Evolutionary conservation across 2,113 vertebrate species (phyloP).

Genomic region (Phasianus colchicus): DNA sequence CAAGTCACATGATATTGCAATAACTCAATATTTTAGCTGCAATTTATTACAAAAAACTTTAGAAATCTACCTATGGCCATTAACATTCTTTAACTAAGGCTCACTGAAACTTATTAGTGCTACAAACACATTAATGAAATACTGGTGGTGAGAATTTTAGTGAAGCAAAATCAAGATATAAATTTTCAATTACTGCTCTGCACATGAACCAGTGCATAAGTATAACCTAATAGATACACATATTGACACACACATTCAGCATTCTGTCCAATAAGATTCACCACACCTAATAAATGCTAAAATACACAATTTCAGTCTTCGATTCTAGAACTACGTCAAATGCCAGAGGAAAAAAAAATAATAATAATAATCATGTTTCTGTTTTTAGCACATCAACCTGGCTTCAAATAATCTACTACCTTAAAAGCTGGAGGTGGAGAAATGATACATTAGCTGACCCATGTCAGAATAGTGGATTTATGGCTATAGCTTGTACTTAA

Average conservation of each 20-base stretch:
- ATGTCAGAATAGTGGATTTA: background rate
- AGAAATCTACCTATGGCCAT: background rate
- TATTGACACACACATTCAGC: conserved; percentile 15
- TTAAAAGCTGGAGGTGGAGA: background rate
- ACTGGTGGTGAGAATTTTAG: conserved; percentile 16
- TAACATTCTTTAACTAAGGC: background rate
- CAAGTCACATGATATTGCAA: background rate
- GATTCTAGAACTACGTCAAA: background rate
- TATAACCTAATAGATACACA: background rate
- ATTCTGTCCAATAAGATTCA: background rate
- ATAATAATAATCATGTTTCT: background rate
- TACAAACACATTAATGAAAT: conserved; percentile 35
- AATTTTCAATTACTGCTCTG: conserved; percentile 14
- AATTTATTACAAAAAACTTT: conserved; percentile 14
- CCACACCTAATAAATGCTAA: background rate
- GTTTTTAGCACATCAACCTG: background rate
- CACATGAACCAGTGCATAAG: background rate
- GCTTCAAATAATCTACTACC: background rate
- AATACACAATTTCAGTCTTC: background rate
- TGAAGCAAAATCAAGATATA: conserved; percentile 7
- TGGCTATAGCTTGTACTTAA: background rate
- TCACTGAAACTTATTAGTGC: conserved; percentile 16
- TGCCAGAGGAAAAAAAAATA: too few species aligned
- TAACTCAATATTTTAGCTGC: background rate
- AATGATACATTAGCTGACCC: background rate